These are phyloP conservation scores for Diprion similis DNA, from an alignment of 1,140 invertebrate genomes.

Conservation along the genomic window DNA sequence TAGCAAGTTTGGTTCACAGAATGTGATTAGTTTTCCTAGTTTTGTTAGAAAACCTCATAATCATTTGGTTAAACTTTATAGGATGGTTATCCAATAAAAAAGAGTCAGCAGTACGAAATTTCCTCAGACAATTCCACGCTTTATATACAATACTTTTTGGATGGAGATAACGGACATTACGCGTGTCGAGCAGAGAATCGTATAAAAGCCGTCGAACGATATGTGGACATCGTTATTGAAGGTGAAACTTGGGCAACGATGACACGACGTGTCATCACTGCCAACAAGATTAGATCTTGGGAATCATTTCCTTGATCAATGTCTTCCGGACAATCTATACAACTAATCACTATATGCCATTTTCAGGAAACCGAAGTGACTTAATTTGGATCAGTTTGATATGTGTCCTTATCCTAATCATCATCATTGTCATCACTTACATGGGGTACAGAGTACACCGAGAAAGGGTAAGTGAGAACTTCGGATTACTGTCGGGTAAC, in stretches of 20 bases:
- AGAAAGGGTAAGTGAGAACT: conserved; percentile 60
- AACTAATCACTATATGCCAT: conserved; percentile 31
- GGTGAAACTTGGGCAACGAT: conserved; percentile 43
- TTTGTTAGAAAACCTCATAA: conserved; percentile 13
- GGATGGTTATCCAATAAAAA: conserved; percentile 35
- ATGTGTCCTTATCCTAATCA: conserved; percentile 60
- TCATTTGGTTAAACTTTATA: conserved; percentile 29
- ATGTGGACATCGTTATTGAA: conserved; percentile 52
- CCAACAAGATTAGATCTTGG: conserved; percentile 53
- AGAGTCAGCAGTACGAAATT: conserved; percentile 44
- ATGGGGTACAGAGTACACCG: conserved; percentile 65
- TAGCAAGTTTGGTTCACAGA: conserved; percentile 23
- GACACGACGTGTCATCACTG: conserved; percentile 41
- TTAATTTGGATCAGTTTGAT: conserved; percentile 52
- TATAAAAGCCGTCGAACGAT: conserved; percentile 41
- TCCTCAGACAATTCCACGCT: conserved; percentile 45
- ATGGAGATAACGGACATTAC: conserved; percentile 54
- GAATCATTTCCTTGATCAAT: conserved; percentile 32
- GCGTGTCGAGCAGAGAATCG: conserved; percentile 52
- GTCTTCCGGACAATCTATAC: conserved; percentile 52
- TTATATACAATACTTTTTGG: conserved; percentile 49
- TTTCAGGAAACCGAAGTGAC: conserved; percentile 40
- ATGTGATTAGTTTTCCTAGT: conserved; percentile 13
- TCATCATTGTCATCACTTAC: conserved; percentile 57
- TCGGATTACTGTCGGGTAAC: not conserved